Conservation (phyloP, 2,113 vertebrate genomes). For the Tachycineta bicolor region DNA sequence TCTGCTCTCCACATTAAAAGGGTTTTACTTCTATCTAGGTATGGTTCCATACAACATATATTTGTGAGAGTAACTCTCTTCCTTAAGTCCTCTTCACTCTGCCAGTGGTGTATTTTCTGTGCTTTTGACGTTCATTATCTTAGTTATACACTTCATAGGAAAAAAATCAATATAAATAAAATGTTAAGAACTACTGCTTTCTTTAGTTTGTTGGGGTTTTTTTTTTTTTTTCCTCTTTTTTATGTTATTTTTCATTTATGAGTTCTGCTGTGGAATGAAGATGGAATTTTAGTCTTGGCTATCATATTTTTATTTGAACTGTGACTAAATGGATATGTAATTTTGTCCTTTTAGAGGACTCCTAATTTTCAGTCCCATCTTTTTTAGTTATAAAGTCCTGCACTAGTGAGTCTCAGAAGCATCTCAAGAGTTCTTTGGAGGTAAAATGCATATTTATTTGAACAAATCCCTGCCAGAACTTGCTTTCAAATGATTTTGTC, state of each 20-base stretch:
- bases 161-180: not conserved
- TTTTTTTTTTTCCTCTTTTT: not conserved
- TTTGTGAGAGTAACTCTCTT: not conserved
- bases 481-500: not conserved
- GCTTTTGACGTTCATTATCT: not conserved
- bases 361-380: not conserved
- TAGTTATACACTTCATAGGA: not conserved
- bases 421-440: not conserved
- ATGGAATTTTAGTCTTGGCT: not conserved
- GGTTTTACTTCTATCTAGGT: not conserved
- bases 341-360: not conserved
- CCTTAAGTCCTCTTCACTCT: not conserved
- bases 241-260: not conserved
- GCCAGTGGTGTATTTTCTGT: not conserved
- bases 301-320: not conserved
- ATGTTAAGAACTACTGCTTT: not conserved
- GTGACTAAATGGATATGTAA: not conserved
- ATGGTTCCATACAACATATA: not conserved
- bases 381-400: not conserved
- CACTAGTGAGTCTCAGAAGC: not conserved
- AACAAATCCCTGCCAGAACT: not conserved
- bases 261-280: not conserved
- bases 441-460: not conserved
- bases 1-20: not conserved
- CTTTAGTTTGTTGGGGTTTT: too few relatives aligned